These are phyloP conservation scores for Bujurquina vittata DNA, from an alignment of 2,113 vertebrate species.

Conservation along the genomic window DNA sequence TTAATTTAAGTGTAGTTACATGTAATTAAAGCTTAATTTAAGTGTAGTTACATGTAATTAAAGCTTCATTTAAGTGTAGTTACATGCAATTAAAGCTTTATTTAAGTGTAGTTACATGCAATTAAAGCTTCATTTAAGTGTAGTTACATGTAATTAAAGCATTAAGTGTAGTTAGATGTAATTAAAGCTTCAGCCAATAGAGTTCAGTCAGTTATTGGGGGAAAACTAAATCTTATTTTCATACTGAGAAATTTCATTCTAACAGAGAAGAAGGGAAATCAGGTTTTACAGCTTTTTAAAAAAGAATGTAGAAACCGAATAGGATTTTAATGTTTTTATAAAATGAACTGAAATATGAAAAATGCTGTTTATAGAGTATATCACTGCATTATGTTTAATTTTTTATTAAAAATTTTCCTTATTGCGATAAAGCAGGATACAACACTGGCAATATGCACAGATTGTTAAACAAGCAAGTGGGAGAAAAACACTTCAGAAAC, in stretches of 20 bases:
- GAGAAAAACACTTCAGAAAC: not conserved
- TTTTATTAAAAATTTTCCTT: not conserved
- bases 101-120: no score
- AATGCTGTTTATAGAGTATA: not conserved
- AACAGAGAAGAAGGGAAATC: not conserved
- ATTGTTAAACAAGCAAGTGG: not conserved
- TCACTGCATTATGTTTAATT: not conserved
- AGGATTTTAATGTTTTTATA: no score
- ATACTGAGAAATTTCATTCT: rapidly evolving
- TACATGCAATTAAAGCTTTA: not conserved
- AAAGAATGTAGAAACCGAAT: no score
- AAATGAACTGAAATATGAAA: no score
- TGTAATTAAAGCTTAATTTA: no score
- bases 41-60: no score
- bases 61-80: not conserved
- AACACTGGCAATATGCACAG: not conserved
- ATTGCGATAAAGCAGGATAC: not conserved
- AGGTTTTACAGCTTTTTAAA: not conserved
- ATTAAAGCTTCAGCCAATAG: not conserved
- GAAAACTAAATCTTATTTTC: not conserved
- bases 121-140: no score
- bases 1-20: no score
- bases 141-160: not conserved
- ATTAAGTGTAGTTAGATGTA: not conserved
- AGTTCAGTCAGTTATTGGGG: not conserved